Evolutionary conservation across 2,888 invertebrate species (phyloP).

Genomic region (Alsophila aescularia): DNA sequence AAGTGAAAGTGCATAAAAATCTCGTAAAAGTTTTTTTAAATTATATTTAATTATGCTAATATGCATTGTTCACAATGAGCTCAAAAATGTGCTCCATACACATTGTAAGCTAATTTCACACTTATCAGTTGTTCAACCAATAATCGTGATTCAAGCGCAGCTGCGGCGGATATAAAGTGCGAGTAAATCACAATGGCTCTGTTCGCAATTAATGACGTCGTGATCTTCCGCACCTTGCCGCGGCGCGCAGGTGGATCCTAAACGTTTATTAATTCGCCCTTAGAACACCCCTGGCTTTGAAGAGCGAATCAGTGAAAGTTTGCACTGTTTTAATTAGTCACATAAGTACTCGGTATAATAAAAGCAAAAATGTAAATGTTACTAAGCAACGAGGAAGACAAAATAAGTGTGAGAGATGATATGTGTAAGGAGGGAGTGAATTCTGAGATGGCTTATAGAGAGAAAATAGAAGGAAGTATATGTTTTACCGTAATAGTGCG

Average conservation of each 20-base stretch:
- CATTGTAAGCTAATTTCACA: slow-evolving; percentile 32
- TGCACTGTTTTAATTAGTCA: neutral
- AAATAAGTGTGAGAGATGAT: too few relatives aligned
- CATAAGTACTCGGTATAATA: too few relatives aligned
- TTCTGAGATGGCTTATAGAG: too few relatives aligned
- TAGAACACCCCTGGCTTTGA: slow-evolving; percentile 34
- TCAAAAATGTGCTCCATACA: slow-evolving; percentile 8
- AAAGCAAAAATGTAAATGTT: too few relatives aligned
- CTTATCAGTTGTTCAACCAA: slow-evolving; percentile 41
- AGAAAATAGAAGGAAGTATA: too few relatives aligned
- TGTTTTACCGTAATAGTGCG: too few relatives aligned
- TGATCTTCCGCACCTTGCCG: slow-evolving; percentile 45
- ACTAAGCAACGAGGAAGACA: too few relatives aligned
- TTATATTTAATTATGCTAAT: too few relatives aligned
- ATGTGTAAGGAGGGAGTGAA: too few relatives aligned
- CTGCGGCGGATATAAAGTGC: slow-evolving; percentile 63
- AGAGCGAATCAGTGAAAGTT: slow-evolving; percentile 17
- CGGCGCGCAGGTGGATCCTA: slow-evolving; percentile 34
- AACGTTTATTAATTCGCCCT: slow-evolving; percentile 42
- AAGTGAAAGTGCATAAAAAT: too few relatives aligned
- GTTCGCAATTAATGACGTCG: slow-evolving; percentile 68
- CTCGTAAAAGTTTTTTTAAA: too few relatives aligned
- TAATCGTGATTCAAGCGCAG: slow-evolving; percentile 75
- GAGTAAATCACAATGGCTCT: slow-evolving; percentile 73
- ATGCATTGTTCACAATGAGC: neutral